These are phyloP conservation scores for Micromys minutus DNA, from an alignment of 2,113 vertebrate genomes.

Conservation along the genomic window DNA sequence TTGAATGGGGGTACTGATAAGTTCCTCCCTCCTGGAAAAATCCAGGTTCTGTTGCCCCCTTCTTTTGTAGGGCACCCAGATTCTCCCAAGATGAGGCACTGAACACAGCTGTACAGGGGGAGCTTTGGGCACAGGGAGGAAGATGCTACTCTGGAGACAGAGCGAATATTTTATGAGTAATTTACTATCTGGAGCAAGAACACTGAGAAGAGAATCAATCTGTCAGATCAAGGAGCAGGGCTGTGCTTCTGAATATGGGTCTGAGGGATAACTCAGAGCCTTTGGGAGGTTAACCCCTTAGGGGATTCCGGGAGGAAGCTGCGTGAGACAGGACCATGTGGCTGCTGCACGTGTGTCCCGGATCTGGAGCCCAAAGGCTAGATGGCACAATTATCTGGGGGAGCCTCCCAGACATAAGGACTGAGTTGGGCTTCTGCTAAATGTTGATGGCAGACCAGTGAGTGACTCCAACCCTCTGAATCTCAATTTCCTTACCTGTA, in stretches of 20 bases:
- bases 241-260: slow-evolving; percentile 78
- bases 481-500: slow-evolving; percentile 25
- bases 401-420: not conserved
- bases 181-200: slow-evolving; percentile 89
- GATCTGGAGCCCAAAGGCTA: fast-evolving
- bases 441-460: not conserved
- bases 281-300: slow-evolving; percentile 77
- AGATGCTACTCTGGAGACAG: slow-evolving; percentile 79
- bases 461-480: not conserved
- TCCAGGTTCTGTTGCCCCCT: not conserved
- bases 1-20: not conserved
- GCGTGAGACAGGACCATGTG: not conserved
- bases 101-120: slow-evolving; percentile 81
- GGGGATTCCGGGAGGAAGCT: not conserved
- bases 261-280: not conserved
- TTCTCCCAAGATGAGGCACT: slow-evolving; percentile 56
- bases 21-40: not conserved
- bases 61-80: not conserved
- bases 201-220: slow-evolving; percentile 80
- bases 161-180: slow-evolving; percentile 89
- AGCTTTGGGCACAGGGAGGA: slow-evolving; percentile 59
- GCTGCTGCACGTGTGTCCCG: fast-evolving
- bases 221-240: slow-evolving; percentile 67
- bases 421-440: not conserved
- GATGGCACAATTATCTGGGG: not conserved